Percentiles rank a stretch among this genome's conserved stretches.
phyloP scores from a whole-genome alignment of 2,888 invertebrate species.

The Gymnocheta viridis region DNA sequence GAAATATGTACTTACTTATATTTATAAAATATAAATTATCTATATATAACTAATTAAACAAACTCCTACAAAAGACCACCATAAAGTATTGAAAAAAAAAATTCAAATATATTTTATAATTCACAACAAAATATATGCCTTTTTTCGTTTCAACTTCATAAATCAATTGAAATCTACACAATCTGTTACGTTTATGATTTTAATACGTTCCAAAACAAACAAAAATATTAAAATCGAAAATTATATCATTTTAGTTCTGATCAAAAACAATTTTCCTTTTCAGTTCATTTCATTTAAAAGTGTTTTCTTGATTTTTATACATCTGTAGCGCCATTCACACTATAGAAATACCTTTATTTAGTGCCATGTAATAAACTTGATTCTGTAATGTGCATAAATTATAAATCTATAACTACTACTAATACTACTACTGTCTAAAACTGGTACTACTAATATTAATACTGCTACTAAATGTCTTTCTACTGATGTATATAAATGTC shows the following conservation, averaged over 20 bases:
- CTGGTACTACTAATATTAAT: slow-evolving; percentile 35
- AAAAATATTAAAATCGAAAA: too few relatives aligned
- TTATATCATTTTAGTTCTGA: too few relatives aligned
- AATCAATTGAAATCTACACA: slow-evolving; percentile 8
- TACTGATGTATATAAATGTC: slow-evolving; percentile 61
- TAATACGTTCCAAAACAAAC: slow-evolving; percentile 42
- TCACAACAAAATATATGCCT: slow-evolving; percentile 36
- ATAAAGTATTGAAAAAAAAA: slow-evolving; percentile 37
- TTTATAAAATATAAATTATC: slow-evolving; percentile 32
- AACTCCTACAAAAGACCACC: slow-evolving; percentile 61
- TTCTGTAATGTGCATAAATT: slow-evolving; percentile 59
- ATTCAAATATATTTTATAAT: slow-evolving; percentile 20
- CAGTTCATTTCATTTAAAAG: slow-evolving; percentile 7
- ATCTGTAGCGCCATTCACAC: slow-evolving; percentile 36
- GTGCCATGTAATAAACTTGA: slow-evolving; percentile 58
- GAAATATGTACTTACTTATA: slow-evolving; percentile 19
- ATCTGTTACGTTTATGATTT: slow-evolving; percentile 34
- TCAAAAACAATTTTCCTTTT: neutral
- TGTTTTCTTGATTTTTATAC: slow-evolving; percentile 21
- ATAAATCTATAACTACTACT: slow-evolving; percentile 4
- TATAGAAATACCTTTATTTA: slow-evolving; percentile 65
- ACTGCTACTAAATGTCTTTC: slow-evolving; percentile 63
- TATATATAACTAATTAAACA: slow-evolving; percentile 38
- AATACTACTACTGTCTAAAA: slow-evolving; percentile 48
- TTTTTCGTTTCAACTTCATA: slow-evolving; percentile 35